Conservation (phyloP, 2,113 vertebrate species). For the Oriolus oriolus region DNA sequence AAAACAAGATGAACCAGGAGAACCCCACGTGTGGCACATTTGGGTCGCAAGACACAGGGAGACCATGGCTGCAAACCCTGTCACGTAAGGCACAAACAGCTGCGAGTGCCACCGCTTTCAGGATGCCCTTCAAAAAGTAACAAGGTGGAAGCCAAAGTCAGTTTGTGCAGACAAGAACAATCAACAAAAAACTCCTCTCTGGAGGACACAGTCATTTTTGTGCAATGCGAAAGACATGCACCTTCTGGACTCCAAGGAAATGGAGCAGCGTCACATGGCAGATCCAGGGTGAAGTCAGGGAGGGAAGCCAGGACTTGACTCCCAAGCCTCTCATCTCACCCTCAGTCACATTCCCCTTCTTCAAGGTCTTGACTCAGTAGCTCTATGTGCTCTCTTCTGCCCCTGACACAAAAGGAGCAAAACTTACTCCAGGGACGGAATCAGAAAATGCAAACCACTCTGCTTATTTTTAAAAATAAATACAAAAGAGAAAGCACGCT, state of each 20-base stretch:
- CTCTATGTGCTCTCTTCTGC: rapidly evolving
- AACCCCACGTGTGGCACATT: rapidly evolving
- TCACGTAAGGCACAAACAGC: background rate
- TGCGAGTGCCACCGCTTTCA: background rate
- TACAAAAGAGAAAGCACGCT: background rate
- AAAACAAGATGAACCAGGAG: background rate
- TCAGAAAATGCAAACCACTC: background rate
- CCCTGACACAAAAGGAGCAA: background rate
- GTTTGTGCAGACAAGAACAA: background rate
- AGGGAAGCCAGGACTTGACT: background rate
- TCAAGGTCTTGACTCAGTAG: background rate
- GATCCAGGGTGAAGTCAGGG: background rate
- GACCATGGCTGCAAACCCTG: background rate
- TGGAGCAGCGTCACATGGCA: rapidly evolving
- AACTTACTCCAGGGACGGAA: background rate
- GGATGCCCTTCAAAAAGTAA: background rate
- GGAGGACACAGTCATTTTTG: rapidly evolving
- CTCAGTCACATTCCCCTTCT: background rate
- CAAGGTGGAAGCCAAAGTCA: background rate
- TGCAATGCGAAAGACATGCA: background rate
- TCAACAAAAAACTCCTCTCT: background rate
- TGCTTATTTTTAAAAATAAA: background rate
- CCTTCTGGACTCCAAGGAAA: background rate
- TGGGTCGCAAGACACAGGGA: rapidly evolving
- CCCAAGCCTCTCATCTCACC: background rate